Evolutionary conservation across 2,797 vertebrate species (phyloP), one percentile per base, ranked within the genome.

Genomic region (Rhabdophis nuchalis): DNA sequence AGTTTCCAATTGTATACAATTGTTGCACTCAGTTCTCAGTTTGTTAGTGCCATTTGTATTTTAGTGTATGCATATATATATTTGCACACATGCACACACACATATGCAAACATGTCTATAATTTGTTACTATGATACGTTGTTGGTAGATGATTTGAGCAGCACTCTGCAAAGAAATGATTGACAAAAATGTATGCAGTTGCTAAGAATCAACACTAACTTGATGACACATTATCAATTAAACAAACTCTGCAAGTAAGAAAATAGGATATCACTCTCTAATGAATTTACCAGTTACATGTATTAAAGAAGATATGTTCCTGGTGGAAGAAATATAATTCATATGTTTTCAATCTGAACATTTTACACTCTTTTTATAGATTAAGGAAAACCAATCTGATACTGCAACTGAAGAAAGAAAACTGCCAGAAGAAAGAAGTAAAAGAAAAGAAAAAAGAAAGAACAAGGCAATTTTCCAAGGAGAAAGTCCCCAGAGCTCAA

Each of bases 371-470:
- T n/a, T 89, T 72, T 89, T 36, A 27, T 89, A 94, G 96, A 60
- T 29, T 36, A 5, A 85, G 72, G 85, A 0, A 23, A 96, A 96
- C 85, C 25, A 85, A n/a, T 1, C 86, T 64, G 94, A 94, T 7
- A 94, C 92, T 92, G 93, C 90, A 61, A 86, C 46, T n/a, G 92
- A 93, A 95, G 94, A 93, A 64, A 92, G 88, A 77, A 53, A 53
- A 5, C 94, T 72, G 89, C 68, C 93, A 90, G 94, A 97, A 50
- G 82, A 95, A 94, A 96, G 89, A 92, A 97, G 90, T 91, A 95
- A 96, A 87, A 95, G 77, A 56, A 97, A 97, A 11, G 95, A 97
- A n/a, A 96, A 97, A 89, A 95, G 85, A 92, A 86, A 97, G 90
- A 95, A 95, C 1, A n/a, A 88, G 57, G 41, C 56, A 14, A 82